A percentile compares a stretch with the other conserved stretches of the same genome.
Evolutionary conservation across 2,888 invertebrate species (phyloP).

Genomic region (Drosophila kokeensis): DNA sequence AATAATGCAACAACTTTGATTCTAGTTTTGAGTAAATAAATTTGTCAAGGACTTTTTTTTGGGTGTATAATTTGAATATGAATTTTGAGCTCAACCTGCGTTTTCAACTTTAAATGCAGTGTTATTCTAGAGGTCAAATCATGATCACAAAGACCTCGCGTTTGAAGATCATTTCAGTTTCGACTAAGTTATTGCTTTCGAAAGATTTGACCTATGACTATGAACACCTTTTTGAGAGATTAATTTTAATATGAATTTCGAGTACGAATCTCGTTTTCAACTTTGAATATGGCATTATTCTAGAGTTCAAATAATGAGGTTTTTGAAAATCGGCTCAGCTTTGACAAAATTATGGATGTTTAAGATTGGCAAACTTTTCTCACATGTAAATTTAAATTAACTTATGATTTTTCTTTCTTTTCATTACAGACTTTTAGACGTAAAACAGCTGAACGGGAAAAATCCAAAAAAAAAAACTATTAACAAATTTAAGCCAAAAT

Average conservation of each 20-base stretch:
- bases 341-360: neutral
- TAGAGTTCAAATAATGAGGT: neutral
- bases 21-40: neutral
- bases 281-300: neutral
- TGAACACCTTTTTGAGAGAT: too few species aligned
- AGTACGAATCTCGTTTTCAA: too few species aligned
- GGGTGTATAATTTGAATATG: neutral
- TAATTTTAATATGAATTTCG: too few species aligned
- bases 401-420: neutral
- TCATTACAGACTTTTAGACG: slow-evolving; percentile 34
- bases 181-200: too few species aligned
- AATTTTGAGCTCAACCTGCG: neutral
- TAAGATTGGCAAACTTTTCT: neutral
- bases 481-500: slow-evolving; percentile 54
- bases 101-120: neutral
- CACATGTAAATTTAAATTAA: neutral
- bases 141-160: too few species aligned
- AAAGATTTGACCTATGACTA: too few species aligned
- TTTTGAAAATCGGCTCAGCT: neutral
- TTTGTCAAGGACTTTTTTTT: neutral
- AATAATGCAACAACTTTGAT: neutral
- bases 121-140: neutral
- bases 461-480: slow-evolving; percentile 32
- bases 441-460: slow-evolving; percentile 26
- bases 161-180: too few species aligned